A percentile compares a stretch with the other conserved stretches of the same genome.
These are phyloP conservation scores for Odocoileus hemionus DNA, from an alignment of 2,113 vertebrate species.

Conservation along the genomic window DNA sequence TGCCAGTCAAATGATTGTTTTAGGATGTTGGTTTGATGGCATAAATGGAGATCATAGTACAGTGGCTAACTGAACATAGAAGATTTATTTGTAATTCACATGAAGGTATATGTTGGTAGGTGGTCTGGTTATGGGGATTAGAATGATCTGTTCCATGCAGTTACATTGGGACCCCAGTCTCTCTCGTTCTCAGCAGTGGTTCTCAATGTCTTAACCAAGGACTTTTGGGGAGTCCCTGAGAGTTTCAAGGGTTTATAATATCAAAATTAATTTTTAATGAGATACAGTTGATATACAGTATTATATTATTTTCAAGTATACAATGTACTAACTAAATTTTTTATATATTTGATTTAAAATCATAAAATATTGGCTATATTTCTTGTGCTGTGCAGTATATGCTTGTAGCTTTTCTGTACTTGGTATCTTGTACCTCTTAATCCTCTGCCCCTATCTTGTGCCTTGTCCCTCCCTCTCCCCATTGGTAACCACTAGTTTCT, in stretches of 20 bases:
- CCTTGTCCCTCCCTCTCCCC: background rate
- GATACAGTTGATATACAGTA: background rate
- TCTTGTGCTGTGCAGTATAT: background rate
- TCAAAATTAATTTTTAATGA: background rate
- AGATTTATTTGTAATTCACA: background rate
- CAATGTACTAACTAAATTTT: background rate
- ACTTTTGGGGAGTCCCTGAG: background rate
- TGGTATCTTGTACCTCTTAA: background rate
- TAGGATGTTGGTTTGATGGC: background rate
- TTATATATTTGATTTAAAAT: background rate
- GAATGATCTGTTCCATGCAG: background rate
- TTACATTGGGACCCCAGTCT: background rate
- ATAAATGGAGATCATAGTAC: background rate
- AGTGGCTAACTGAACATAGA: background rate
- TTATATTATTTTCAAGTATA: background rate
- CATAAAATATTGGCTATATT: background rate
- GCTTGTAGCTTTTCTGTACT: background rate
- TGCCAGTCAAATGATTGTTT: background rate
- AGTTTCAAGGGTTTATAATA: background rate
- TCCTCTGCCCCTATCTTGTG: background rate
- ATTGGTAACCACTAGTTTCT: background rate
- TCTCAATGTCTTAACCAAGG: background rate
- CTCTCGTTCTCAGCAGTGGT: background rate
- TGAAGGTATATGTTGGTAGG: background rate
- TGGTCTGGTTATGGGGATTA: background rate